Evolutionary conservation across 2,888 invertebrate species (phyloP).

Genomic region (Chaetoderma sp.): DNA sequence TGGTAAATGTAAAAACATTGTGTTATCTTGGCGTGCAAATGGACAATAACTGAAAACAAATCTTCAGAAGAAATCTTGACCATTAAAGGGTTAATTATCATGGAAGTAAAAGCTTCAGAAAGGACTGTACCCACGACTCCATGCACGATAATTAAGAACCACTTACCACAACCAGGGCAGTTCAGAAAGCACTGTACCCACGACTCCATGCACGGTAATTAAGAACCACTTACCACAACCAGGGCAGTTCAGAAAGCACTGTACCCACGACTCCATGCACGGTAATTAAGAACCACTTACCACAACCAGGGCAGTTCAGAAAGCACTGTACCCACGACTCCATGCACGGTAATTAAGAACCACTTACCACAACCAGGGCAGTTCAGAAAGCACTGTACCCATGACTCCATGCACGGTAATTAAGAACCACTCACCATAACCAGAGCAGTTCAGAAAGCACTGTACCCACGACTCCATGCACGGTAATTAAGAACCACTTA

Average conservation of each 20-base stretch:
- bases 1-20: too few relatives aligned
- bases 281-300: conserved; percentile 85
- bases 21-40: too few relatives aligned
- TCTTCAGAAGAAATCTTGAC: too few relatives aligned
- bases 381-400: too few relatives aligned
- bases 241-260: conserved; percentile 89
- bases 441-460: conserved; percentile 91
- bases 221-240: conserved; percentile 91
- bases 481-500: conserved; percentile 83
- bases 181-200: conserved; percentile 92
- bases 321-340: conserved; percentile 89
- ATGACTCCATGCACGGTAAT: too few relatives aligned
- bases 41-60: too few relatives aligned
- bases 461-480: conserved; percentile 91
- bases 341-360: conserved; percentile 84
- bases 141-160: conserved; percentile 84
- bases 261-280: conserved; percentile 92
- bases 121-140: conserved; percentile 91
- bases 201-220: conserved; percentile 85
- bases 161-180: conserved; percentile 90
- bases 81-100: too few relatives aligned
- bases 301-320: conserved; percentile 94
- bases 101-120: too few relatives aligned
- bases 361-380: too few relatives aligned
- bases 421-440: conserved; percentile 89